Evolutionary conservation across 2,113 vertebrate genomes (phyloP).

Genomic region (Syngnathoides biaculeatus): DNA sequence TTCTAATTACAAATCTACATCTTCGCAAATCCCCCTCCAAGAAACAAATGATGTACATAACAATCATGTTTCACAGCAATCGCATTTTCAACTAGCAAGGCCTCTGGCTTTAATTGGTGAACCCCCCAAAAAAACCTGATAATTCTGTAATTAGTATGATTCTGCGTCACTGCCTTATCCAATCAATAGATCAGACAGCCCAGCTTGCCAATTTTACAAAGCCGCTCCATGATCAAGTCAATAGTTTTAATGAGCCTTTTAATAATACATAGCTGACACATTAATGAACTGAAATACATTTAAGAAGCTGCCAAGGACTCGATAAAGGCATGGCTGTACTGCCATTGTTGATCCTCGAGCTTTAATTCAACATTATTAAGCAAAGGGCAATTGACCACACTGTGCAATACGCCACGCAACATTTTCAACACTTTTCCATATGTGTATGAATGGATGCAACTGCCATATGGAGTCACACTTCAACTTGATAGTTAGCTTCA

Average conservation of each 20-base stretch:
- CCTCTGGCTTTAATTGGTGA: constrained; percentile 38
- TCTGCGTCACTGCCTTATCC: constrained; percentile 17
- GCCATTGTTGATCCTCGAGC: constrained; percentile 48
- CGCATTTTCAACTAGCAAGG: constrained; percentile 40
- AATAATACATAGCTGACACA: constrained; percentile 53
- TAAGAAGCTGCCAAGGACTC: constrained; percentile 39
- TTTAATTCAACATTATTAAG: constrained; percentile 53
- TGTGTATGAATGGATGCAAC: constrained; percentile 26
- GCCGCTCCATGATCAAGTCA: constrained; percentile 48
- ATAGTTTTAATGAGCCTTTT: constrained; percentile 59
- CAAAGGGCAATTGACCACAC: constrained; percentile 47
- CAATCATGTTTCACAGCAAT: constrained; percentile 48
- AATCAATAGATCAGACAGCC: constrained; percentile 38
- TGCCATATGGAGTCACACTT: constrained; percentile 25
- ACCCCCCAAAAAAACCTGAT: constrained; percentile 11
- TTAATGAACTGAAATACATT: constrained; percentile 58
- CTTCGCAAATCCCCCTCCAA: constrained; percentile 52
- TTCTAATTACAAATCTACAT: constrained; percentile 64
- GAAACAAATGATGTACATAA: constrained; percentile 58
- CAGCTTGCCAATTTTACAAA: constrained; percentile 37
- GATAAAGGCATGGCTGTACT: constrained; percentile 48
- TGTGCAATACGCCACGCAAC: constrained; percentile 30
- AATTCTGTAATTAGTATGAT: constrained; percentile 19
- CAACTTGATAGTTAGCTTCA: constrained; percentile 32
- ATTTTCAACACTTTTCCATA: constrained; percentile 33